Base-by-base conservation (phyloP, 2,113 vertebrate species). In the Larimichthys crocea region DNA sequence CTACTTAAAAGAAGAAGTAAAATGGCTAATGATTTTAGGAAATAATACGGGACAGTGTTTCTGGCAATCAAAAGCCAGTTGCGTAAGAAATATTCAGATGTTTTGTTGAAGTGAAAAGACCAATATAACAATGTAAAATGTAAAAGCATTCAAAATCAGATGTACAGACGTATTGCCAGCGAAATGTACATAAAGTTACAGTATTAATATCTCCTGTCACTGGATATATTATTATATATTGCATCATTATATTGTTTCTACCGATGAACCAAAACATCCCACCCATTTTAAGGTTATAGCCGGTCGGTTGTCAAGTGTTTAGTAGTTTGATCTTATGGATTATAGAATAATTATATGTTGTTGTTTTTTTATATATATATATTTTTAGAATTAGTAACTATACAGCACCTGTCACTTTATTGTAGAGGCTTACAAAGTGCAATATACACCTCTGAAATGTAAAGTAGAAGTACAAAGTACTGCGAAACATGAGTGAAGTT, bases 1-100 rank as follows among this genome's bases (percentile, higher is more conserved):
- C 26, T 26, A 26, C 26, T 26, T 26, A 66, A 79, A 75, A 65
- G 44, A 55, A 69, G 40, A 53, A 42, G 20, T 52, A 4, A 80
- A 69, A 61, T 40, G 15, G 10, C 22, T 57, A 19, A 63, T 61
- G 29, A 75, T 49, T 31, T 31, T 15, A 35, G 42, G 10, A 69
- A 65, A 3, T 73, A 7, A 35, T 61, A 11, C 10, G 10, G 24
- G 44, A 9, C 0, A 10, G 44, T 44, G 8, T 59, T 66, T 63
- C 48, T 83, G 56, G 9, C 8, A 52, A 22, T 52, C 16, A 66
- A 56, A 71, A 60, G 19, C 6, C 48, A 59, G 11, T 56, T 75
- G 31, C 20, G 17, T 7, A 17, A 59, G 22, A 15, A 15, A 1
- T 42, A 40, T 40, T 53, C 29, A n/a, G 50, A 16, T 55, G 11